Percentiles rank a stretch among this genome's conserved stretches.
Conservation (phyloP, 2,888 invertebrate species). For the Coenonympha arcania region DNA sequence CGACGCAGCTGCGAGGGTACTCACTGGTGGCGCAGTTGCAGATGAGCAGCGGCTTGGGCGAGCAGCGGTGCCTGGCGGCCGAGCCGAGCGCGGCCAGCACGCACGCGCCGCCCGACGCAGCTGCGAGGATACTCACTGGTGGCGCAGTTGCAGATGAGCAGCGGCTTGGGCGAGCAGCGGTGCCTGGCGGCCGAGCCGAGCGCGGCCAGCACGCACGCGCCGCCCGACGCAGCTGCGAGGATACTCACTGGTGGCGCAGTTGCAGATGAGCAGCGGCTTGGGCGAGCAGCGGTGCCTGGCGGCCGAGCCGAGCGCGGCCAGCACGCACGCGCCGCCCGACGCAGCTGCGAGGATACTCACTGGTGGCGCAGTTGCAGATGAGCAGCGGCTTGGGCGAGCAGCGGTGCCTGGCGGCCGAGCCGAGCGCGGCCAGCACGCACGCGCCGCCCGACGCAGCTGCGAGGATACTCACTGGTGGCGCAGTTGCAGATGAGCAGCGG, state of each 20-base stretch:
- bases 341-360: constrained; percentile 73
- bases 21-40: no score
- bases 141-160: constrained; percentile 82
- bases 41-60: no score
- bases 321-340: constrained; percentile 79
- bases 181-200: constrained; percentile 85
- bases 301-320: constrained; percentile 86
- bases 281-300: constrained; percentile 78
- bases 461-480: constrained; percentile 77
- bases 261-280: constrained; percentile 81
- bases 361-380: constrained; percentile 83
- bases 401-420: constrained; percentile 83
- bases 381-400: constrained; percentile 76
- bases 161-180: constrained; percentile 75
- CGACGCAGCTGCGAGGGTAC: no score
- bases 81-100: no score
- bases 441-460: constrained; percentile 76
- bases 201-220: constrained; percentile 83
- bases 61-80: no score
- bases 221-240: constrained; percentile 66
- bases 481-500: constrained; percentile 83
- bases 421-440: constrained; percentile 84
- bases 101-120: no score
- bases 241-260: constrained; percentile 81
- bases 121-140: constrained; percentile 76